A percentile compares a stretch with the other conserved stretches of the same genome.
Conservation (phyloP, 2,888 invertebrate species). For the Lamellibrachia columna region DNA sequence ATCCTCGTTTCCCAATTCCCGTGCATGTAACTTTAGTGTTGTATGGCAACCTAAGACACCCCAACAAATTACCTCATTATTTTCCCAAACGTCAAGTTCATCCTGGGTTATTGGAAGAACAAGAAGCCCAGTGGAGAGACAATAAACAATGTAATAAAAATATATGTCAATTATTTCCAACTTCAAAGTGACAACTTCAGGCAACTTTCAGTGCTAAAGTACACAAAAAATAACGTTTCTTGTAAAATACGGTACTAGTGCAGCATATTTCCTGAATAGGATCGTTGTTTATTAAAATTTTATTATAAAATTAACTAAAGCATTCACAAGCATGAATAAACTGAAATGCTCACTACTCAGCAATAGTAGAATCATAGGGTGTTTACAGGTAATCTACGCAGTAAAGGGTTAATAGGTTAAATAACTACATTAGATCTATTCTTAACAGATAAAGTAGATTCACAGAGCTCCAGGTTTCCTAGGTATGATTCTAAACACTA, state of each 20-base stretch:
- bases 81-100: background rate
- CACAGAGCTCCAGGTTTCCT: background rate
- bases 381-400: no score
- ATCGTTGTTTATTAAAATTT: background rate
- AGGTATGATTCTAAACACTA: background rate
- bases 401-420: no score
- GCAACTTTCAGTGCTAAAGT: background rate
- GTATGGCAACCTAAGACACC: background rate
- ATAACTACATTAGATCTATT: background rate
- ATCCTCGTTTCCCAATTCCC: background rate
- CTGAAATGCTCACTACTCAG: no score
- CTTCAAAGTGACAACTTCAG: background rate
- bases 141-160: background rate
- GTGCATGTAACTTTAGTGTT: background rate
- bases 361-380: no score
- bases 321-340: no score
- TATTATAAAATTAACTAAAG: no score
- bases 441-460: background rate
- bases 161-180: background rate
- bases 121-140: background rate
- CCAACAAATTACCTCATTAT: background rate
- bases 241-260: background rate
- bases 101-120: conserved; percentile 16
- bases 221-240: background rate
- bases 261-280: background rate